Base-by-base conservation (phyloP, 53 echinoderm and acorn worm genomes). In the Paracentrotus lividus region DNA sequence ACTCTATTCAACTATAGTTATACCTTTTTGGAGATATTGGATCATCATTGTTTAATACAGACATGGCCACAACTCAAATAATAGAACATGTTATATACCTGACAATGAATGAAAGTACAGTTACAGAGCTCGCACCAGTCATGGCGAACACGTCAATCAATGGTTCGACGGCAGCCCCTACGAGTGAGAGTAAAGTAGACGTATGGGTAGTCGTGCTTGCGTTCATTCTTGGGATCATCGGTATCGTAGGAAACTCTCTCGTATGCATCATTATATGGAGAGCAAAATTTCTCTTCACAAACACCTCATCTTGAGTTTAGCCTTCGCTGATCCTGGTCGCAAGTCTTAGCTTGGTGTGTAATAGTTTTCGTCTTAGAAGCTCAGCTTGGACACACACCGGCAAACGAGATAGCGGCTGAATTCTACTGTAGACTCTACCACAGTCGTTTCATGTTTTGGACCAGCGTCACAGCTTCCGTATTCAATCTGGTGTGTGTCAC, bases 401-500 rank as follows among this genome's bases (percentile, higher is more conserved):
- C 38, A 23, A 85, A 93, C 36, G 33, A 54, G 3, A 68, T 93
- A 5, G 96, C 95, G 7, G 99, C 96, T 31, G 99, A 99, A 58
- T 34, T 99, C 66, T 97, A 94, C 88, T 99, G 99, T 64, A 90
- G 99, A 43, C 54, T 97, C 26, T 99, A 97, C 90, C 88, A 65
- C 66, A 99, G 93, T 81, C 92, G 94, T 13, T 88, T 95, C 54
- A 92, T 97, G 81, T 99, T 99, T 85, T 99, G 99, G 99, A 95
- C 96, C 43, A 90, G 97, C 85, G 96, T 99, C 45, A 99, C 97
- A n/a, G 97, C 97, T 5, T 99, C 99, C 4, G 97, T 97, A 5
- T 99, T 97, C 88, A 96, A 97, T 86, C 94, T 99, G 10, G 96
- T 99, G 40, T 93, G 94, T 32, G 99, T 99, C 23, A 99, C 99